Evolutionary conservation across 1,140 invertebrate genomes (phyloP), one percentile per base, ranked within the genome.

Genomic region (Bombus balteatus): DNA sequence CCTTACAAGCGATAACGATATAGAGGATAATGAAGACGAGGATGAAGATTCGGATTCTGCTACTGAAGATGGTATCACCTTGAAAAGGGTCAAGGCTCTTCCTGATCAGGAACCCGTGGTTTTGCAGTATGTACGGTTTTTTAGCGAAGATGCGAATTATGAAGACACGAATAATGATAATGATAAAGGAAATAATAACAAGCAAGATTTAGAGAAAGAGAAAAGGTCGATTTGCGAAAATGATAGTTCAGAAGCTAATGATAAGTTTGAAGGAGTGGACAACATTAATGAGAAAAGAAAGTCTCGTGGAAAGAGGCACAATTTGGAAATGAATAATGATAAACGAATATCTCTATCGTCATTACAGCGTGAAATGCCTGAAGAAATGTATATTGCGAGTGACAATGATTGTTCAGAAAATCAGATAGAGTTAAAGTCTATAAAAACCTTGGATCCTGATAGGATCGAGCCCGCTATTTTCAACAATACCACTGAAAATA

Each of bases 1-100:
- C 47, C 96, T 97, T 0, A 97, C 96, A 15, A 97, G 97, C 12
- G 96, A 97, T 68, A 95, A 96, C 25, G 96, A 95, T 9, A 92
- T 95, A 75, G 94, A 96, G 72, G 95, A 96, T 57, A 95, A 95
- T 86, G 96, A 95, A 32, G 96, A 95, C 39, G 87, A 85, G 68
- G 83, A 86, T 32, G 83, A 90, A 3, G 88, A 88, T 87, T 95
- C 95, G 78, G 94, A 94, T 82, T 94, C 92, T 0, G 86, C 92
- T 2, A 88, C 93, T 0, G 90, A 92, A 32, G 89, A 89, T 0
- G 90, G 86, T 0, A 84, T 93, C 1, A 92, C 91, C 1, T 57
- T 92, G 82, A 93, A 92, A 80, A 86, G 92, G 28, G 90, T 94
- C 1, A 92, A 82, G 0, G 80, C 90, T 1, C 53, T 92, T 12